phyloP scores from a whole-genome alignment of 2,113 vertebrate genomes.

The Peucedramus taeniatus region DNA sequence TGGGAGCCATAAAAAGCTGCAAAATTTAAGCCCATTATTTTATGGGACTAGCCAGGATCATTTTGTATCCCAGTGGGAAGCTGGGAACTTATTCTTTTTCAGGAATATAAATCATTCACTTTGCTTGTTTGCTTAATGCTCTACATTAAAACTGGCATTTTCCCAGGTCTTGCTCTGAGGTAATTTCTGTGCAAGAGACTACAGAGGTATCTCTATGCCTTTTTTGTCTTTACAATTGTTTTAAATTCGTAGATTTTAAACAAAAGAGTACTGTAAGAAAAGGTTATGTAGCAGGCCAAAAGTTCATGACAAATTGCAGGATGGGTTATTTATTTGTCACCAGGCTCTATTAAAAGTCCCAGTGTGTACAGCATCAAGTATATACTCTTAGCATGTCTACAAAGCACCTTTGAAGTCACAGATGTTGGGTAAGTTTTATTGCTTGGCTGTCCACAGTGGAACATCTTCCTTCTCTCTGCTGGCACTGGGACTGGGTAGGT shows the following conservation, averaged over 20 bases:
- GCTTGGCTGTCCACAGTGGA: not conserved
- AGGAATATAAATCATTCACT: not conserved
- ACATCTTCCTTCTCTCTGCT: not conserved
- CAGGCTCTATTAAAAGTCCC: not conserved
- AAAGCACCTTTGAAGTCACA: not conserved
- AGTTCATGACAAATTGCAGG: not conserved
- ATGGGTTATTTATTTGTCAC: not conserved
- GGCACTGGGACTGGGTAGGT: not conserved
- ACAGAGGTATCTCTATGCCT: not conserved
- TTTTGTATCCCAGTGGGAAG: not conserved
- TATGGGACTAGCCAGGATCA: not conserved
- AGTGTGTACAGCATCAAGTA: not conserved
- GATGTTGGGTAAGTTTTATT: not conserved
- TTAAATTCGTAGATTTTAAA: not conserved
- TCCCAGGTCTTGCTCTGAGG: not conserved
- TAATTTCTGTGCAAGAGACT: not conserved
- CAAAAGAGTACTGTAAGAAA: not conserved
- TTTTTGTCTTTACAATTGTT: not conserved
- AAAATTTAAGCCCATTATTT: not conserved
- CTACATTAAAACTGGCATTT: not conserved
- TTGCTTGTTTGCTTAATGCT: not conserved
- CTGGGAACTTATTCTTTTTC: constrained; percentile 6
- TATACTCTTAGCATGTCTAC: not conserved
- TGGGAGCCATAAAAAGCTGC: not conserved
- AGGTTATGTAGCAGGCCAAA: not conserved